A percentile compares a stretch with the other conserved stretches of the same genome.
These are phyloP conservation scores for Episyrphus balteatus DNA, from an alignment of 1,140 invertebrate species.

Conservation along the genomic window DNA sequence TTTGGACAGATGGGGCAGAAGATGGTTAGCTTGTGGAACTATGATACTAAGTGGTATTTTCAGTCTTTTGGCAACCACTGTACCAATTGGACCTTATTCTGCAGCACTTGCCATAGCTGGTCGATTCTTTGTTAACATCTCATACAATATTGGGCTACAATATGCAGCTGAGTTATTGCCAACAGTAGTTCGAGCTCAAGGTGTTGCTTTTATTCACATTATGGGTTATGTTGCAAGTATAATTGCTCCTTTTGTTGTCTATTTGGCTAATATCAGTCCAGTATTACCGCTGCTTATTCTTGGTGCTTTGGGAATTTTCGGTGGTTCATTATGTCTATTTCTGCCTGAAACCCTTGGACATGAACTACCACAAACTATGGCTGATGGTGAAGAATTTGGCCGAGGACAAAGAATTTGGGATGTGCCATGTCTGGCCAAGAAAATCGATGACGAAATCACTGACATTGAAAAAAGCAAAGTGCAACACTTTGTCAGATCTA, in stretches of 20 bases:
- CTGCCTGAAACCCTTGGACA: constrained; percentile 74
- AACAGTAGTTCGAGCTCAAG: constrained; percentile 74
- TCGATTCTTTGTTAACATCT: constrained; percentile 73
- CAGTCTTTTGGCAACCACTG: constrained; percentile 59
- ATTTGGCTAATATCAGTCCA: constrained; percentile 55
- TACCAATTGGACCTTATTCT: constrained; percentile 53
- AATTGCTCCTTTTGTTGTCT: constrained; percentile 70
- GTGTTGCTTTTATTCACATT: constrained; percentile 72
- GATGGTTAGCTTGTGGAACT: constrained; percentile 71
- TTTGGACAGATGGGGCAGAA: constrained; percentile 67
- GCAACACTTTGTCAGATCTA: constrained; percentile 25
- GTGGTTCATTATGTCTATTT: constrained; percentile 59
- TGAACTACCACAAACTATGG: constrained; percentile 69
- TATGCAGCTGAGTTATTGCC: constrained; percentile 79
- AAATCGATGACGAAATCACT: constrained; percentile 16
- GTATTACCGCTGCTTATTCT: constrained; percentile 62
- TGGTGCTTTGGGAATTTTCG: constrained; percentile 57
- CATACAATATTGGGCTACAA: constrained; percentile 80
- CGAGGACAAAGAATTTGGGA: constrained; percentile 66
- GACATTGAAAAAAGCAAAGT: constrained; percentile 4
- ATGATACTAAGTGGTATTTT: constrained; percentile 70
- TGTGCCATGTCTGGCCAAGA: constrained; percentile 53
- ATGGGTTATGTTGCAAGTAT: constrained; percentile 76
- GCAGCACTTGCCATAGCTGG: constrained; percentile 64
- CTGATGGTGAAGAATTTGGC: constrained; percentile 76